A percentile compares a stretch with the other conserved stretches of the same genome.
Conservation (phyloP, 2,113 vertebrate genomes). For the Ailuropoda melanoleuca region DNA sequence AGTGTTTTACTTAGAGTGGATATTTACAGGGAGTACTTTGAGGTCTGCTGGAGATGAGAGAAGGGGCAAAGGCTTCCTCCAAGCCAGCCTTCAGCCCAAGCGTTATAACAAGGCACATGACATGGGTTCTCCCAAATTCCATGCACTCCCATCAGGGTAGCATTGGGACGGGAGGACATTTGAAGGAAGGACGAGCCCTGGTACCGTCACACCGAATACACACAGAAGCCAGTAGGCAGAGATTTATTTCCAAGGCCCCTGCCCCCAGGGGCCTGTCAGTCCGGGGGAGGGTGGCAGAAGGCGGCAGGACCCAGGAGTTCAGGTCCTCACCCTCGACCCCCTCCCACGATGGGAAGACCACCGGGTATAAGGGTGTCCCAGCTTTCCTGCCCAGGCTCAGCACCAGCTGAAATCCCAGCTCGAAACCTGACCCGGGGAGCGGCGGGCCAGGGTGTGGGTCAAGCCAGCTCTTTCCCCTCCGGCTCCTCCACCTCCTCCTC, state of each 20-base stretch:
- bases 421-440: background rate
- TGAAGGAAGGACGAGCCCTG: background rate
- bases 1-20: background rate
- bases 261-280: slow-evolving; percentile 46
- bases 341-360: background rate
- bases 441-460: background rate
- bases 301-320: background rate
- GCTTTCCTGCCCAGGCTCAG: background rate
- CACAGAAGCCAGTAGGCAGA: slow-evolving; percentile 57
- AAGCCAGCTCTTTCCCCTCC: background rate
- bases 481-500: background rate
- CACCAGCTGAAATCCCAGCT: background rate
- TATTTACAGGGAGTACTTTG: background rate
- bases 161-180: background rate
- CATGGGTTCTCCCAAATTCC: background rate
- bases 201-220: slow-evolving; percentile 24
- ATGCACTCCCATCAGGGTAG: background rate
- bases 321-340: background rate
- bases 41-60: background rate
- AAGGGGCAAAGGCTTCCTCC: background rate
- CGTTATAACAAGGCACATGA: background rate
- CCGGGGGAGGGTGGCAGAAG: background rate
- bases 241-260: slow-evolving; percentile 69
- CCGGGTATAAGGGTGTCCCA: background rate
- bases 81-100: background rate